Evolutionary conservation across 2,888 invertebrate species (phyloP).

Genomic region (Vesta saturnalis): DNA sequence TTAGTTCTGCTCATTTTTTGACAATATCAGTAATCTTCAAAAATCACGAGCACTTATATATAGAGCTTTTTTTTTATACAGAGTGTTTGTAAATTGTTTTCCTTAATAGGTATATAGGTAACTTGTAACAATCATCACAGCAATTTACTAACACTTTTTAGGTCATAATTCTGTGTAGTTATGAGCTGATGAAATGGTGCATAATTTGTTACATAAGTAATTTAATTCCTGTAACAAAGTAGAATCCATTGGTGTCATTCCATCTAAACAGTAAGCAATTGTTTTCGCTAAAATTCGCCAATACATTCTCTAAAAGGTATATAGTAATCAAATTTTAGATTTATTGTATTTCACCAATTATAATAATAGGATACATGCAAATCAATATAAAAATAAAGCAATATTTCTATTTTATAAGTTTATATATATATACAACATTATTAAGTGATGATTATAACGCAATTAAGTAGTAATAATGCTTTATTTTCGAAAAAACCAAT

Average conservation of each 20-base stretch:
- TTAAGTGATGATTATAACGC: too few species aligned
- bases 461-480: slow-evolving; percentile 23
- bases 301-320: slow-evolving; percentile 8
- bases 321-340: slow-evolving; percentile 16
- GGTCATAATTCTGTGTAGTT: slow-evolving; percentile 4
- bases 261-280: slow-evolving; percentile 28
- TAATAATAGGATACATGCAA: slow-evolving; percentile 22
- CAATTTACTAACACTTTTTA: slow-evolving; percentile 11
- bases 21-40: slow-evolving; percentile 5
- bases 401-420: slow-evolving; percentile 17
- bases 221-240: slow-evolving; percentile 15
- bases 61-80: slow-evolving; percentile 6
- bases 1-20: slow-evolving; percentile 6
- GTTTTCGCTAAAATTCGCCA: slow-evolving; percentile 23
- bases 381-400: slow-evolving; percentile 25
- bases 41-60: slow-evolving; percentile 5
- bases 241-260: slow-evolving; percentile 24
- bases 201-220: slow-evolving; percentile 10
- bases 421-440: not conserved
- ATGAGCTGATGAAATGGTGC: slow-evolving; percentile 21
- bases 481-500: slow-evolving; percentile 22
- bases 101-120: not conserved
- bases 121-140: slow-evolving; percentile 12
- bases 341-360: slow-evolving; percentile 8
- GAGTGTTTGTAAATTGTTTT: slow-evolving; percentile 13